Conservation (phyloP, 2,888 invertebrate species). For the Drosophila infuscata region DNA sequence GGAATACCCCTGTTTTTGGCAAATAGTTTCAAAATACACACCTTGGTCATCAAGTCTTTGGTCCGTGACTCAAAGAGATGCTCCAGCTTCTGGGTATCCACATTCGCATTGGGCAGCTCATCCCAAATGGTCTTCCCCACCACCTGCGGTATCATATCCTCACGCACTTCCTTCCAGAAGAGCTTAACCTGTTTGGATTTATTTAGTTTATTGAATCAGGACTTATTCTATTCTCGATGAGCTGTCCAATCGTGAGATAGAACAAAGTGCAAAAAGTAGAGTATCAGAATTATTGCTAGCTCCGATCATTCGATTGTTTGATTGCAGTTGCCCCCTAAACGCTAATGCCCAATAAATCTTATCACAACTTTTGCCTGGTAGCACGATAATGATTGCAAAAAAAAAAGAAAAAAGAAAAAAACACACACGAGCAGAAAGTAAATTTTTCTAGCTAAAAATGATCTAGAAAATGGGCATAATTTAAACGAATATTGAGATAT, state of each 20-base stretch:
- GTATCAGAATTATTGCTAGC: slow-evolving; percentile 26
- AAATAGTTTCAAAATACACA: slow-evolving; percentile 83
- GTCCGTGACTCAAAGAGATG: slow-evolving; percentile 98
- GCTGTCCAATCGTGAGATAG: slow-evolving; percentile 84
- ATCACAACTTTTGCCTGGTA: slow-evolving; percentile 53
- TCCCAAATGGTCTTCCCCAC: slow-evolving; percentile 95
- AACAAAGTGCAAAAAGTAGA: slow-evolving; percentile 26
- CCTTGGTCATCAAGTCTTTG: slow-evolving; percentile 97
- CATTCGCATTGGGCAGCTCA: slow-evolving; percentile 91
- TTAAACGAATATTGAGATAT: background rate
- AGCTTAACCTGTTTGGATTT: slow-evolving; percentile 87
- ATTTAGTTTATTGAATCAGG: background rate
- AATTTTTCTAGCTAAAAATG: slow-evolving; percentile 28
- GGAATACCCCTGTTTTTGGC: background rate
- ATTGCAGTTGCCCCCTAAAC: slow-evolving; percentile 28
- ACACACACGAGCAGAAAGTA: slow-evolving; percentile 7
- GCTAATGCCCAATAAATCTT: slow-evolving; percentile 38
- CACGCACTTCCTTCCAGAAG: slow-evolving; percentile 98
- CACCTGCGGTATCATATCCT: slow-evolving; percentile 87
- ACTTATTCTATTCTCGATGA: slow-evolving; percentile 86
- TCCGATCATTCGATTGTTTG: slow-evolving; percentile 16
- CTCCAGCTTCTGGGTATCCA: slow-evolving; percentile 97
- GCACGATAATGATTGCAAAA: slow-evolving; percentile 50
- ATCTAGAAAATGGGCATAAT: background rate
- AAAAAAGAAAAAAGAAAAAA: slow-evolving; percentile 9